These are phyloP conservation scores for Tragelaphus imberbis DNA, from an alignment of 2,113 vertebrate genomes.

Conservation along the genomic window DNA sequence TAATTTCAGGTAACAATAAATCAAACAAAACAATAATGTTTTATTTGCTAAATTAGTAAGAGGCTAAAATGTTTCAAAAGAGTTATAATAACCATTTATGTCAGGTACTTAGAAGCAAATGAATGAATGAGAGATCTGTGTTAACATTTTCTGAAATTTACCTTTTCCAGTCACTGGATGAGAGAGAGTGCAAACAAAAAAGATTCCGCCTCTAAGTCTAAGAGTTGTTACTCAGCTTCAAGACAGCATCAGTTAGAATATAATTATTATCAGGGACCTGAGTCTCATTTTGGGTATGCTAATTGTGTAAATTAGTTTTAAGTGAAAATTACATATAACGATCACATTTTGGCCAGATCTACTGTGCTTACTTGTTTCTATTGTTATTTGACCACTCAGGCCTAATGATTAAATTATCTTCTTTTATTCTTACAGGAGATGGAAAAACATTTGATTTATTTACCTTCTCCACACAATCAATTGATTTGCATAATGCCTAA, in stretches of 20 bases:
- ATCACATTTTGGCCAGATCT: background rate
- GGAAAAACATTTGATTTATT: background rate
- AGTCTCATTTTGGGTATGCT: background rate
- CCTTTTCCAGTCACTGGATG: background rate
- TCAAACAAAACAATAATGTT: background rate
- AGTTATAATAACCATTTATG: background rate
- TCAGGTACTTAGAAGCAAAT: background rate
- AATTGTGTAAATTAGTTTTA: slow-evolving; percentile 11
- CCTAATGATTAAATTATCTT: slow-evolving; percentile 3
- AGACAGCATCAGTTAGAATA: background rate
- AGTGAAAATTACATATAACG: background rate
- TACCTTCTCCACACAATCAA: background rate
- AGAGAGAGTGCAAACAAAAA: background rate
- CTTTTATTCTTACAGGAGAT: background rate
- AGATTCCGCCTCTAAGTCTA: background rate
- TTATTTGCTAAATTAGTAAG: slow-evolving; percentile 43
- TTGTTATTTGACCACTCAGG: slow-evolving; percentile 20
- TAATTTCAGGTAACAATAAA: slow-evolving; percentile 7
- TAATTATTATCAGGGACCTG: background rate
- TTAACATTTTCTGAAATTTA: slow-evolving; percentile 32
- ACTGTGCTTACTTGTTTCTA: background rate
- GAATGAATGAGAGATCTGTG: slow-evolving; percentile 64
- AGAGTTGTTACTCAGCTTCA: background rate
- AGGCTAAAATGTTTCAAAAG: slow-evolving; percentile 22
- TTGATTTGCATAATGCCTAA: slow-evolving; percentile 6